A percentile compares a stretch with the other conserved stretches of the same genome.
These are phyloP conservation scores for Apteryx owenii DNA, from an alignment of 2,113 vertebrate genomes.

Conservation along the genomic window DNA sequence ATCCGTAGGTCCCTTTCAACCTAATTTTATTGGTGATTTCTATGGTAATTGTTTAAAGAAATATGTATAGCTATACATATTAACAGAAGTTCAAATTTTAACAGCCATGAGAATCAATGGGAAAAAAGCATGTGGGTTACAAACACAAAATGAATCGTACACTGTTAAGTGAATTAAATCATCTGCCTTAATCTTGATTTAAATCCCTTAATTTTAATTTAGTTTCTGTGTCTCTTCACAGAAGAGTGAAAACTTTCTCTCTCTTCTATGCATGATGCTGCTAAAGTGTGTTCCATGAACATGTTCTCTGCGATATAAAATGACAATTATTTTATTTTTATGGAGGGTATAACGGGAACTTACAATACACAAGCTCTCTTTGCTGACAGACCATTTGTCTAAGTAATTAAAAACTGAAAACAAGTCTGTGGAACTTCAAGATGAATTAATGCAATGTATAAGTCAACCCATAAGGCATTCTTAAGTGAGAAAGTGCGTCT, in stretches of 20 bases:
- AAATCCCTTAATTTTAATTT: not conserved
- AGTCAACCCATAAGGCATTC: slow-evolving; percentile 17
- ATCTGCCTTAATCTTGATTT: not conserved
- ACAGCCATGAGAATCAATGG: not conserved
- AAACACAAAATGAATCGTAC: not conserved
- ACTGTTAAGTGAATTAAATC: not conserved
- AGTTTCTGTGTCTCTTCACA: not conserved
- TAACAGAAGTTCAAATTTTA: not conserved
- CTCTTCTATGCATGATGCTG: not conserved
- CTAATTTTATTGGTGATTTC: not conserved
- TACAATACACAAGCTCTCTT: not conserved
- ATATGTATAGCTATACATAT: not conserved
- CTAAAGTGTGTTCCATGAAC: fast-evolving
- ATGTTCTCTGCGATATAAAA: not conserved
- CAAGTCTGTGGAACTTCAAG: slow-evolving; percentile 27
- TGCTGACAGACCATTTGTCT: not conserved
- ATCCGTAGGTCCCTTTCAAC: not conserved
- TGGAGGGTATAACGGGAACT: not conserved
- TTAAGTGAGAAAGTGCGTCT: slow-evolving; percentile 34
- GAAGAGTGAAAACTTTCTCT: not conserved
- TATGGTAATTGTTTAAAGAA: fast-evolving
- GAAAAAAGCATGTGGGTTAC: not conserved
- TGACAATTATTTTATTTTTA: not conserved
- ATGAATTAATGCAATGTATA: not conserved
- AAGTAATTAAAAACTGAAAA: not conserved